phyloP scores from a whole-genome alignment of 2,113 vertebrate genomes.

The Leucoraja erinaceus region DNA sequence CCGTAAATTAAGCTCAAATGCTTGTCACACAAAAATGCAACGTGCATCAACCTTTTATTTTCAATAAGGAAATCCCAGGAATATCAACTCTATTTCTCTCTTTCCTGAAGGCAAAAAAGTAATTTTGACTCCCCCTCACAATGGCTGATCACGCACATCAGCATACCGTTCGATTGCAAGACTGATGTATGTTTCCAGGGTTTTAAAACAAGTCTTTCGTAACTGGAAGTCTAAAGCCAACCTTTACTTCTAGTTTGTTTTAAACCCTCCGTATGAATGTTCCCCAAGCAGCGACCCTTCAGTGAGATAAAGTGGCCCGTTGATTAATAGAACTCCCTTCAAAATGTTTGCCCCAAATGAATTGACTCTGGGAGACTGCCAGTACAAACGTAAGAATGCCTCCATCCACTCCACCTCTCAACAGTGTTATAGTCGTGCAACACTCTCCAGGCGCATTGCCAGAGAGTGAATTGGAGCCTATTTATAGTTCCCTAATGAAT shows the following conservation, averaged over 20 bases:
- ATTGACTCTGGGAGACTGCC: conserved; percentile 25
- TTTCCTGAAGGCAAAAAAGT: neutral
- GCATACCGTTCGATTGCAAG: neutral
- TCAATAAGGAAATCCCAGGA: neutral
- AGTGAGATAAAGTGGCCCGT: neutral
- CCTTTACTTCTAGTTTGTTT: neutral
- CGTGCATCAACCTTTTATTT: neutral
- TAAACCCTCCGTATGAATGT: neutral
- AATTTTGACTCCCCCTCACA: neutral
- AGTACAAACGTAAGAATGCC: conserved; percentile 12
- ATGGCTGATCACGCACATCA: neutral
- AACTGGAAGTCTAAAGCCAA: neutral
- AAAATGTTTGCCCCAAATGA: neutral
- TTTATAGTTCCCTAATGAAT: conserved; percentile 23
- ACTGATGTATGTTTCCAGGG: neutral
- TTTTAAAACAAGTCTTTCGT: neutral
- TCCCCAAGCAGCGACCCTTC: neutral
- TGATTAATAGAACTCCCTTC: neutral
- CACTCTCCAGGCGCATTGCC: neutral
- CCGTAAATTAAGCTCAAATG: neutral
- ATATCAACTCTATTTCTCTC: neutral
- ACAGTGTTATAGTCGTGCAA: neutral
- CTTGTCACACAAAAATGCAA: neutral
- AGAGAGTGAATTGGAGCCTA: conserved; percentile 7
- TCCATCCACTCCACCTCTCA: neutral